Base-by-base conservation (phyloP, 2,888 invertebrate species). In the Acanthacorydalis orientalis region DNA sequence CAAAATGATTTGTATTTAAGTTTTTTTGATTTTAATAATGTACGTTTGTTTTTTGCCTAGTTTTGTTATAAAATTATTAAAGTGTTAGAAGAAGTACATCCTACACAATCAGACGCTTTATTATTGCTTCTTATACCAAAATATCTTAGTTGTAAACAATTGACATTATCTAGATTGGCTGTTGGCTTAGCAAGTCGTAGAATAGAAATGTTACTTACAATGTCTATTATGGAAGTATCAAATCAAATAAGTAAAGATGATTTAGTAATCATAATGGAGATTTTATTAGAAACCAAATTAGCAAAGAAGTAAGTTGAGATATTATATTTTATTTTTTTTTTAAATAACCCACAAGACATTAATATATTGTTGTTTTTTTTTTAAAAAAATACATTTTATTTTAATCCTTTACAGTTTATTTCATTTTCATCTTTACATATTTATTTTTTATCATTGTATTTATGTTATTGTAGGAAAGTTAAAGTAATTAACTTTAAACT, bases 141-240 rank as follows among this genome's bases (percentile, higher is more conserved):
- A 56, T 75, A 88, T 52, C 68, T 87, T 15, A 72, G 75, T 34
- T 78, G 80, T 42, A 75, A 77, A 23, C 78, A 83, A 50, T 70
- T 84, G 32, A 77, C 81, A 1, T 59, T 81, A 23, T 71, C 76
- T 1, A 73, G 83, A 52, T 65, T 78, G 58, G 81, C 83, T 47
- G 78, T 80, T n/a, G 77, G 77, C 56, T 70, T 89, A 48, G 83
- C 83, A 0, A 78, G 80, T 59, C 70, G 78, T 23, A 72, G 83
- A 53, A 74, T 83, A 39, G 80, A 77, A 57, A 68, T 77, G 53
- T 62, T 88, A n/a, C 68, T 82, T 51, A 77, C 80, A 0, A 63
- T 78, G 57, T 62, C 71, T 0, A 57, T 66, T 0, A 80, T 80
- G 8, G 73, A 77, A 38, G 77, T 80, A 7, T 67, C 64, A 37